Base-by-base conservation (phyloP, 2,797 vertebrate species). In the Myotis daubentonii region DNA sequence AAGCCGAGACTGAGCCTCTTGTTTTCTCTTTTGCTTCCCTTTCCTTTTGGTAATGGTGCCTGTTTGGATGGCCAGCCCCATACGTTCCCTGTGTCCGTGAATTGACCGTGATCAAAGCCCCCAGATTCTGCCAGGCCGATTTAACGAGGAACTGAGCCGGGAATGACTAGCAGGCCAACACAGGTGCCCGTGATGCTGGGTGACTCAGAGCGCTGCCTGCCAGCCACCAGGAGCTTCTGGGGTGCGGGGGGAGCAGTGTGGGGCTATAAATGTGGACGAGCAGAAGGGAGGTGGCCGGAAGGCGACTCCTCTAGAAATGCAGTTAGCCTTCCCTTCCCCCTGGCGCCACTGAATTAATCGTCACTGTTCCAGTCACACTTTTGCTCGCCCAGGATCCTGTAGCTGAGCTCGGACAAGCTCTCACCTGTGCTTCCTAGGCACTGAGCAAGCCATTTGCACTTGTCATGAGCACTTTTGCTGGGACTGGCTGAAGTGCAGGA, bases 381-480 rank as follows among this genome's bases (percentile, higher is more conserved):
- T 44, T 2, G 53, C 20, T 96, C 79, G 2, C 51, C 30, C 0
- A 25, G 91, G 83, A 87, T 75, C 74, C 75, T 36, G 36, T 68
- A 25, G 74, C 38, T 62, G 25, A 2, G 19, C 91, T 55, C 30
- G 94, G 86, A 55, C 75, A 82, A 76, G 94, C 87, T 97, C 65
- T 65, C 87, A 89, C 81, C n/a, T 2, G 44, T 13, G 72, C 71
- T 53, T 89, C 70, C 70, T 90, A 81, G 93, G 92, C 16, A 62
- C 94, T 80, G 90, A 93, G 74, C 89, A 94, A 93, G 71, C 93
- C 91, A 96, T 98, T 97, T 93, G 74, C 95, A 96, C 94, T 84
- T 97, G 94, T 96, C 96, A 94, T n/a, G 8, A 12, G 81, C 81
- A 36, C 47, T 78, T 57, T 84, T 83, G 23, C 95, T 81, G 71